Evolutionary conservation across 1,140 invertebrate genomes (phyloP).

Genomic region (Nixonia krombeini): DNA sequence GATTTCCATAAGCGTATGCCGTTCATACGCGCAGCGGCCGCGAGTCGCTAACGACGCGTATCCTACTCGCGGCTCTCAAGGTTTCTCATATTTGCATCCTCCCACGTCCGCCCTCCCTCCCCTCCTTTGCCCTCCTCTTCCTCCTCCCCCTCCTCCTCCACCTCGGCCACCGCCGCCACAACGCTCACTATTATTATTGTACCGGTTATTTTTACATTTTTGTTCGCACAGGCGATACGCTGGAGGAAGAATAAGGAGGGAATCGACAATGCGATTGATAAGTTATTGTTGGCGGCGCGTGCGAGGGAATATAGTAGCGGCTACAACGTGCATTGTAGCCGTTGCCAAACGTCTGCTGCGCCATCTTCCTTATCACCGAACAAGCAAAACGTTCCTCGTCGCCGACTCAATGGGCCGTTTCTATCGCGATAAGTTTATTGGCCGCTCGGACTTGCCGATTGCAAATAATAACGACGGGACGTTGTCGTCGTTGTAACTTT

Average conservation of each 20-base stretch:
- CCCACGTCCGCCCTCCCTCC: slow-evolving; percentile 49
- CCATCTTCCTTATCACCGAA: no score
- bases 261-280: background rate
- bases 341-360: no score
- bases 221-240: background rate
- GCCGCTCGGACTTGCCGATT: no score
- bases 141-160: slow-evolving; percentile 12
- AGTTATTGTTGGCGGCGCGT: background rate
- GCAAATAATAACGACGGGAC: no score
- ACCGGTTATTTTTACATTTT: background rate
- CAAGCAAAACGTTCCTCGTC: no score
- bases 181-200: no score
- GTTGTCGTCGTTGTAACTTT: no score
- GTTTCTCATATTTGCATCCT: slow-evolving; percentile 64
- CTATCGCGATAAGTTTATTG: no score
- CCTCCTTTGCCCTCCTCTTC: slow-evolving; percentile 35
- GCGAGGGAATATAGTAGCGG: no score
- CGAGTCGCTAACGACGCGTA: slow-evolving; percentile 52
- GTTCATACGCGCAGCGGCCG: slow-evolving; percentile 31
- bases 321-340: no score
- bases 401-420: no score
- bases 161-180: background rate
- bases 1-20: slow-evolving; percentile 48
- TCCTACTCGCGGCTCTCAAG: slow-evolving; percentile 55
- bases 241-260: background rate